Percentiles rank a stretch among this genome's conserved stretches.
Evolutionary conservation across 2,888 invertebrate species (phyloP).

Genomic region (Lepidocyrtoides sp.): DNA sequence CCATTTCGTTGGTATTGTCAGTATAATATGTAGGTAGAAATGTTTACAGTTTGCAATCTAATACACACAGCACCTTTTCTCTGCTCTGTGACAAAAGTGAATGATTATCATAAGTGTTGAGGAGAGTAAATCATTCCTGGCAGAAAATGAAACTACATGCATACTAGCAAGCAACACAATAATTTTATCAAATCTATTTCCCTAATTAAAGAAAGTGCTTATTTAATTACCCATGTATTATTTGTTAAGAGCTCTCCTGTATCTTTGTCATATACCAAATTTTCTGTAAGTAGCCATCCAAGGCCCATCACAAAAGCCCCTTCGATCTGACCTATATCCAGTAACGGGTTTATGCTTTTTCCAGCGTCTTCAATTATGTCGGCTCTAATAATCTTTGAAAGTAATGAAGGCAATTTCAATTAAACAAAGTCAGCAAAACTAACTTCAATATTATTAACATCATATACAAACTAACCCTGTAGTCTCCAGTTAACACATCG

Average conservation of each 20-base stretch:
- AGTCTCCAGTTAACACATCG: constrained; percentile 93
- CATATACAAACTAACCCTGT: too few relatives aligned
- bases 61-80: too few relatives aligned
- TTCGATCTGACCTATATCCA: constrained; percentile 87
- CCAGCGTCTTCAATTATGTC: constrained; percentile 85
- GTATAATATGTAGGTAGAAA: too few relatives aligned
- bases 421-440: background rate
- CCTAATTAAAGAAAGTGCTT: constrained; percentile 19
- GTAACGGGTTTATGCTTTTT: constrained; percentile 85
- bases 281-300: constrained; percentile 86
- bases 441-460: too few relatives aligned
- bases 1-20: too few relatives aligned
- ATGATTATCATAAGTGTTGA: too few relatives aligned
- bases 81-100: too few relatives aligned
- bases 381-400: constrained; percentile 82
- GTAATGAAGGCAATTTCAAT: background rate
- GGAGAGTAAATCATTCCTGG: background rate
- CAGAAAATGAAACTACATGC: background rate
- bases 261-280: constrained; percentile 86
- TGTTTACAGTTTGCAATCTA: too few relatives aligned
- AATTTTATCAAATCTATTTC: background rate
- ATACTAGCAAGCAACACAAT: background rate
- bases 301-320: constrained; percentile 87
- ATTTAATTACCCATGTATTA: constrained; percentile 86
- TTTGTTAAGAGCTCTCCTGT: constrained; percentile 86